phyloP scores from a whole-genome alignment of 2,797 vertebrate species.

The Enteromius anoplus region DNA sequence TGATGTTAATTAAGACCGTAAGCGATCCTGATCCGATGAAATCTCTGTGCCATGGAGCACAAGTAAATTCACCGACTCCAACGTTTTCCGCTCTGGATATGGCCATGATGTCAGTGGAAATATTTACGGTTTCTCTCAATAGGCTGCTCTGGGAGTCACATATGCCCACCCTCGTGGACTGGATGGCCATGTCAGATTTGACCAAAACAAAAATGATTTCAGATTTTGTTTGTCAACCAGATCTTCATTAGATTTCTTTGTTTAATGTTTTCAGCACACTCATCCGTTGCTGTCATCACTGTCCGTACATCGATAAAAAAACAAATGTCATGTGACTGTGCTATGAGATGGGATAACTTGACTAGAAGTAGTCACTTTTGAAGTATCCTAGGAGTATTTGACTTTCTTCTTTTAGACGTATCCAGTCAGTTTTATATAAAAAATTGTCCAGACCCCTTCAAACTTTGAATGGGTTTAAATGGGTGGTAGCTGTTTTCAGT shows the following conservation, averaged over 20 bases:
- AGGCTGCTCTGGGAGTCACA: slow-evolving; percentile 23
- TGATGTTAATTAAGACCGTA: slow-evolving; percentile 56
- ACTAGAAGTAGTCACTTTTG: no score
- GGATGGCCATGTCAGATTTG: background rate
- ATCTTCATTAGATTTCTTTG: background rate
- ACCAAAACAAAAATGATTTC: background rate
- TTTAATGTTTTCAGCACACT: slow-evolving; percentile 1
- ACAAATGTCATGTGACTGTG: no score
- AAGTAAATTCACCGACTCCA: slow-evolving; percentile 58
- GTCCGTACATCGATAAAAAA: background rate
- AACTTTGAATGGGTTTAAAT: no score
- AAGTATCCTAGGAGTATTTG: no score
- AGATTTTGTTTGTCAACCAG: background rate
- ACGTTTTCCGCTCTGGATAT: slow-evolving; percentile 47
- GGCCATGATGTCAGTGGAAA: slow-evolving; percentile 72
- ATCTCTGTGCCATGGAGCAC: slow-evolving; percentile 50
- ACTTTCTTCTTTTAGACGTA: no score
- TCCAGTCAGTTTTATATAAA: no score
- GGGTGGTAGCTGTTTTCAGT: no score
- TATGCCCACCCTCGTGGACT: background rate
- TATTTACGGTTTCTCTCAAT: slow-evolving; percentile 60
- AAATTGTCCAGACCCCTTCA: no score
- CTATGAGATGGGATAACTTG: no score
- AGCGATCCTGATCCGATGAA: slow-evolving; percentile 53
- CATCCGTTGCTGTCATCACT: background rate